Base-by-base conservation (phyloP, 2,113 vertebrate species). In the Antechinus stuartii region DNA sequence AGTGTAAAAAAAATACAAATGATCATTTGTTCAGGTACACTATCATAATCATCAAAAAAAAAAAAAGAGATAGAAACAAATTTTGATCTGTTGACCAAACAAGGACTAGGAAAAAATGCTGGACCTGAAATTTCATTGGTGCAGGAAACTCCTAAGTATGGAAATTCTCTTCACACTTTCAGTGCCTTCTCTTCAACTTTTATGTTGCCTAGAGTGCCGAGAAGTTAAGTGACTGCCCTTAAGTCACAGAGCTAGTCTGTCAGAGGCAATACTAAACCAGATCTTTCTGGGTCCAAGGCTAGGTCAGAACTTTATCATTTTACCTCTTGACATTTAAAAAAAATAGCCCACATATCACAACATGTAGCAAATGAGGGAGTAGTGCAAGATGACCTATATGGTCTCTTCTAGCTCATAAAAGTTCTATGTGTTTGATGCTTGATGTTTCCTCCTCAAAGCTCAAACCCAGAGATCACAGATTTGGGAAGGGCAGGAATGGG, bases 1-100 rank as follows among this genome's bases (percentile, higher is more conserved):
- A 91, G 76, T 96, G 96, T 97, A 97, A 98, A 97, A 97, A 98
- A 97, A 98, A 96, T 23, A 84, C n/a, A 84, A 42, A 84, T 97
- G 97, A 97, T 97, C 98, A 96, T 97, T 97, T 95, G 97, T 97
- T 92, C 89, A 94, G 89, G 94, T 93, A 95, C 93, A 93, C 96
- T 96, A 23, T 84, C 16, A 2, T 27, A 1, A 42, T 42, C 35
- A 84, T 84, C 68, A 42, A 84, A 84, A 16, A 42, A 42, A 84
- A 42, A 42, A 42, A 42, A 42, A 42, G 42, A 22, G 5, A 84
- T 42, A 42, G 5, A 42, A 84, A 84, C 16, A 27, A 84, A 84
- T n/a, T n/a, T 76, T 76, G 61, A 84, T 84, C 19, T 84, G 68
- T 35, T n/a, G n/a, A 84, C n/a, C 42, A 22, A 23, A 84, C 19